Evolutionary conservation across 2,113 vertebrate species (phyloP).

Genomic region (Zosterops pallidus): DNA sequence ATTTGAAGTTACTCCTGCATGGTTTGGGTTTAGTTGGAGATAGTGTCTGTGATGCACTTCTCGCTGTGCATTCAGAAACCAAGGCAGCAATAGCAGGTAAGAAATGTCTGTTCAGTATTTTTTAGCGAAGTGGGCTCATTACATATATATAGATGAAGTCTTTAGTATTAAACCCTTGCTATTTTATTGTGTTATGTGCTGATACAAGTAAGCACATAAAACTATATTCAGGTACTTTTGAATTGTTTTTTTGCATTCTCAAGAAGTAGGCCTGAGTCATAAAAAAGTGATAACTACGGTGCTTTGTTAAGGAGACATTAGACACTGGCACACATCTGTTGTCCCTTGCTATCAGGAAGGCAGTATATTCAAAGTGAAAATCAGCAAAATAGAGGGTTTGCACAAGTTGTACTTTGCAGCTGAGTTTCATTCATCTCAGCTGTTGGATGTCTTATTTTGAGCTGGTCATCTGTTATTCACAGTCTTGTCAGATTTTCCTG

Average conservation of each 20-base stretch:
- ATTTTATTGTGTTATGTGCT: not conserved
- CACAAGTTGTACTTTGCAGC: not conserved
- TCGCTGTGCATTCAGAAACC: constrained; percentile 83
- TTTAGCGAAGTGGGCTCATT: not conserved
- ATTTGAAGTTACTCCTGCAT: constrained; percentile 89
- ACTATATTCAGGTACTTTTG: not conserved
- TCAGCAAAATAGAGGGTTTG: not conserved
- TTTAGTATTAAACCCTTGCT: not conserved
- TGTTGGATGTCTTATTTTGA: not conserved
- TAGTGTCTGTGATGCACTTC: constrained; percentile 83
- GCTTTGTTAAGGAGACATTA: not conserved
- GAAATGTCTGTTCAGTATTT: not conserved
- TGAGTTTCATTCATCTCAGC: not conserved
- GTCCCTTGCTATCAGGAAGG: not conserved
- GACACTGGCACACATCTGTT: not conserved
- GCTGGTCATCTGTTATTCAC: not conserved
- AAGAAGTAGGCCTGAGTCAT: not conserved
- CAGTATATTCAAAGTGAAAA: not conserved
- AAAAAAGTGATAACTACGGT: not conserved
- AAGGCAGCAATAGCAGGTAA: constrained; percentile 84
- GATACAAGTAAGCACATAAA: not conserved
- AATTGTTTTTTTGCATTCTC: not conserved
- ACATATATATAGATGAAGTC: not conserved
- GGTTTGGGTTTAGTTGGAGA: constrained; percentile 86
- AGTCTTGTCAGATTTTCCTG: not conserved